These are phyloP conservation scores for Pimephales promelas DNA, from an alignment of 2,113 vertebrate genomes.

Conservation along the genomic window DNA sequence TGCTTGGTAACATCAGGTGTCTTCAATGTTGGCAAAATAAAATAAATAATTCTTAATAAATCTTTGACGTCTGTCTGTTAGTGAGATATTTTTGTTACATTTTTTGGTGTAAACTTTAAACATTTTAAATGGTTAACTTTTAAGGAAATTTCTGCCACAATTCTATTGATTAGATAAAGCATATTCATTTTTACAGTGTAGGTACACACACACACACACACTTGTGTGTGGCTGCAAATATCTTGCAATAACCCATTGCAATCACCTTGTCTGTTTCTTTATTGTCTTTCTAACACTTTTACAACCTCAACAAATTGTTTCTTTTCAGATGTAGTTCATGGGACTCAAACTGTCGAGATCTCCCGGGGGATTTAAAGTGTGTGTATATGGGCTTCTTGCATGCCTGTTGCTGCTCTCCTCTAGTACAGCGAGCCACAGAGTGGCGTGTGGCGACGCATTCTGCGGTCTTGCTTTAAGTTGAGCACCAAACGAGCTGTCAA, in stretches of 20 bases:
- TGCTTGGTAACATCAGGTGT: no score
- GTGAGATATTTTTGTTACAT: no score
- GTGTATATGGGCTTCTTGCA: background rate
- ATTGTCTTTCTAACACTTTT: constrained; percentile 49
- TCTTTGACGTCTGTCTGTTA: no score
- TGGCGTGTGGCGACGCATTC: background rate
- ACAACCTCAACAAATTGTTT: constrained; percentile 51
- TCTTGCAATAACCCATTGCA: background rate
- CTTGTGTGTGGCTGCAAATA: background rate
- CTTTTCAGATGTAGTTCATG: constrained; percentile 46
- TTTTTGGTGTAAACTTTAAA: no score
- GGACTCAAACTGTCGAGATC: constrained; percentile 34
- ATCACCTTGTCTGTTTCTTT: background rate
- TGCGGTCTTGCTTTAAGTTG: constrained; percentile 32
- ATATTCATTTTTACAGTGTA: no score
- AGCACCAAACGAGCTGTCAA: constrained; percentile 27
- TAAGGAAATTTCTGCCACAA: no score
- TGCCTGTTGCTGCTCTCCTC: background rate
- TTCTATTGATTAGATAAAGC: no score
- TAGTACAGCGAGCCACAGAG: background rate
- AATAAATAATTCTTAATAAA: no score
- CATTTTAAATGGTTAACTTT: no score
- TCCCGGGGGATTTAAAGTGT: constrained; percentile 62
- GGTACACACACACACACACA: no score
- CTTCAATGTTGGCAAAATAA: no score